Base-by-base conservation (phyloP, 2,797 vertebrate genomes). In the Nyctibius grandis region DNA sequence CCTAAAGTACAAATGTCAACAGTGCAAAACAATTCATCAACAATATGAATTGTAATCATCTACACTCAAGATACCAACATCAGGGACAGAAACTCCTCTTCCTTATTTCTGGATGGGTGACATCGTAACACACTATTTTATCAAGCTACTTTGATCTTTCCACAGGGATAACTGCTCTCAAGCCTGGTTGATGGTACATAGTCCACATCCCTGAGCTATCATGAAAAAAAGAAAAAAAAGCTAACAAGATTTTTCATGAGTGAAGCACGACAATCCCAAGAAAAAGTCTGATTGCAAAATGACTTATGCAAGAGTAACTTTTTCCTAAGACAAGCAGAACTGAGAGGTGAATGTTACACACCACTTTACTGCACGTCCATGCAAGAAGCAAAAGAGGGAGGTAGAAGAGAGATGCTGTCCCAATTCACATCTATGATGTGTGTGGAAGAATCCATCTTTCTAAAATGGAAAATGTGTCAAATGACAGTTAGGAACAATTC, bases 401-500 rank as follows among this genome's bases (percentile, higher is more conserved):
- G n/a, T 5, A 77, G 40, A 74, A 89, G 33, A 69, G 9, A n/a
- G 47, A 69, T 57, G 47, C 19, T 54, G 26, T 76, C 11, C 15
- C 15, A 64, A 34, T 23, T 89, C 25, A 76, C 23, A 61, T 18
- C 54, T 34, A 5, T 33, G 17, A 72, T 11, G 20, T 29, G 26
- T 57, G 20, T 31, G 20, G 57, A 51, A 36, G 60, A 88, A 61
- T 5, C 59, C 1, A 21, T 34, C 31, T 73, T 87, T 76, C 50
- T 75, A 89, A 79, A 91, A 50, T 1, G 1, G 50, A 76, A 85
- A 88, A 73, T 15, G 16, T 48, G 45, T 50, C 25, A 2, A 82
- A 57, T 73, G 79, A 74, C 59, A 59, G 53, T 47, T 54, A 48
- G 21, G 56, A 96, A 82, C 61, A 95, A 87, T 34, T 85, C 45